A percentile compares a stretch with the other conserved stretches of the same genome.
These are phyloP conservation scores for Copsychus sechellarum DNA, from an alignment of 2,113 vertebrate genomes.

Conservation along the genomic window DNA sequence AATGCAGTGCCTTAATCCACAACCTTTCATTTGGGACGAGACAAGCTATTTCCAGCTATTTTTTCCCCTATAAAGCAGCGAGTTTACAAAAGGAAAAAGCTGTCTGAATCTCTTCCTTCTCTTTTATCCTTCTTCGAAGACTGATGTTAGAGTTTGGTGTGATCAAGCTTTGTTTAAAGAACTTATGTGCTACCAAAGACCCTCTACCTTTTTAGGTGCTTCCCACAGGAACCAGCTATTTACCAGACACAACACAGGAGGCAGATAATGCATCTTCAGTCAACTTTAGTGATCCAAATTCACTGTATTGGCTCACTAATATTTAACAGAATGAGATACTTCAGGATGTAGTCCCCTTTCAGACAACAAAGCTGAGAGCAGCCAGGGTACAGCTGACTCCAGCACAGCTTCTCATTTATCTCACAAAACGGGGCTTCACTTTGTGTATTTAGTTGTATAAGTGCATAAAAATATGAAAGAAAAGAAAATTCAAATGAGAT, in stretches of 20 bases:
- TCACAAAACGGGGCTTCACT: not conserved
- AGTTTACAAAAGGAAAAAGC: constrained; percentile 67
- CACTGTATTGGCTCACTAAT: constrained; percentile 5
- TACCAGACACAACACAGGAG: constrained; percentile 51
- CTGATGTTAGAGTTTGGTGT: constrained; percentile 29
- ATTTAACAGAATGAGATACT: constrained; percentile 35
- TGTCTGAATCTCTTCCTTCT: constrained; percentile 65
- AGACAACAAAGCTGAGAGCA: not conserved
- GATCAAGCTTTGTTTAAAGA: constrained; percentile 61
- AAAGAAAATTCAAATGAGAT: not conserved
- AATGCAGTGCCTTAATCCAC: constrained; percentile 19
- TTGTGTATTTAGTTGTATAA: not conserved
- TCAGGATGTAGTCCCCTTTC: not conserved
- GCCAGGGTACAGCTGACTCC: constrained; percentile 14
- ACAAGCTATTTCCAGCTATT: constrained; percentile 55
- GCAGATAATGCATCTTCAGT: constrained; percentile 48
- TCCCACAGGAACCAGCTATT: constrained; percentile 64
- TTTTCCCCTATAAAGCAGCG: constrained; percentile 34
- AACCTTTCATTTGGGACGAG: constrained; percentile 21
- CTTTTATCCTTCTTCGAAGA: constrained; percentile 53
- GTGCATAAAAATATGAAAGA: not conserved
- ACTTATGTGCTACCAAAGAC: constrained; percentile 56
- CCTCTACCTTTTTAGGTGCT: constrained; percentile 45
- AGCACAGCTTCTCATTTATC: not conserved
- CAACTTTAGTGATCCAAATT: constrained; percentile 12